These are phyloP conservation scores for Malurus cyaneus DNA, from an alignment of 2,113 vertebrate genomes.

Conservation along the genomic window DNA sequence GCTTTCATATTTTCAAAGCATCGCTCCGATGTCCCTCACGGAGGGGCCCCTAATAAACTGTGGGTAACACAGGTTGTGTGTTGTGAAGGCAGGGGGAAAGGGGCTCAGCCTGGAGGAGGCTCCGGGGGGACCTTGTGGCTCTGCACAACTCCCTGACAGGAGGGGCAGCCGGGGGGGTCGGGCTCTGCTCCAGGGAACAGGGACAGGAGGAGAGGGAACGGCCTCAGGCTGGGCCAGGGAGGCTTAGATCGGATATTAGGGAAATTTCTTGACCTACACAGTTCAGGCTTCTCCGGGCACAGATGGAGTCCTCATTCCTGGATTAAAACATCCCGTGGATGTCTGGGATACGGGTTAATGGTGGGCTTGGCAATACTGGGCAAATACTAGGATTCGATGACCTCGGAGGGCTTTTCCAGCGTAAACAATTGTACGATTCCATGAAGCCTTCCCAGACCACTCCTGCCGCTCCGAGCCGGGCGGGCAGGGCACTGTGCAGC, in stretches of 20 bases:
- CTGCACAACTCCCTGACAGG: background rate
- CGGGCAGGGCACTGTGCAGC: background rate
- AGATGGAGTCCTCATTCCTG: background rate
- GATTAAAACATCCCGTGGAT: background rate
- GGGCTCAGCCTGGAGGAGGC: background rate
- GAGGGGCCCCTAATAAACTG: too few relatives aligned
- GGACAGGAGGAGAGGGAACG: background rate
- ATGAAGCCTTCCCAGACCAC: background rate
- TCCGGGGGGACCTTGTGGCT: background rate
- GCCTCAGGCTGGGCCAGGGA: background rate
- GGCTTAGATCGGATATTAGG: background rate
- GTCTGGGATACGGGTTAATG: background rate
- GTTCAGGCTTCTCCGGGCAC: background rate
- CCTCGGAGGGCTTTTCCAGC: background rate
- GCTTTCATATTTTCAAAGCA: background rate
- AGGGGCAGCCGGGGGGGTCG: rapidly evolving
- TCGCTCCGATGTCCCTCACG: rapidly evolving
- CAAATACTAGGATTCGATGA: background rate
- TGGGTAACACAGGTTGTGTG: rapidly evolving
- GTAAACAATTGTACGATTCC: background rate
- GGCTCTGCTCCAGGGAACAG: background rate
- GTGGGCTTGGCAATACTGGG: background rate
- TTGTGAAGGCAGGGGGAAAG: background rate
- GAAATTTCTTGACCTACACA: background rate
- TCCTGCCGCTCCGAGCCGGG: rapidly evolving